Base-by-base conservation (phyloP, 1,140 invertebrate genomes). In the Neelides sp. region DNA sequence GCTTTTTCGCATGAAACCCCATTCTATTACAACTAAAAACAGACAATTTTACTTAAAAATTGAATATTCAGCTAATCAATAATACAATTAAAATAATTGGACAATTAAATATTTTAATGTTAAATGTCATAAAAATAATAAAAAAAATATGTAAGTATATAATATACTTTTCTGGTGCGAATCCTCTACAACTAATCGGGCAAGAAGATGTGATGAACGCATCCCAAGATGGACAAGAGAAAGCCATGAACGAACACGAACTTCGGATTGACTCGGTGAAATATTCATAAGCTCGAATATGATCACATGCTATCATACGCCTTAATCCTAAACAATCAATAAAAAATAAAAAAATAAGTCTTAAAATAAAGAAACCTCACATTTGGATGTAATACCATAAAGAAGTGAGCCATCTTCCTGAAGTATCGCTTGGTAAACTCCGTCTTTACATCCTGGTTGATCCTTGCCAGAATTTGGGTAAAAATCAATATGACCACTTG, bases 401-500 rank as follows among this genome's bases (percentile, higher is more conserved):
- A 79, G 69, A 50, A 79, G 69, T 52, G 77, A 78, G 42, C 75
- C 79, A 19, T 77, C 71, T 63, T 78, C 74, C 35, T 75, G 68
- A 30, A 74, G 75, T 36, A 85, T 78, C 4, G 77, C 78, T 42
- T 83, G 74, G 41, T 78, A 68, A 15, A 83, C 73, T 19, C 77
- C 77, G 54, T 79, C 75, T 55, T 77, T 78, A 63, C 88, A 92
- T 1, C 88, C 88, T 0, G 88, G 88, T 65, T 91, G 88, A 52
- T 79, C 76, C 4, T 76, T 74, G 0, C 88, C 88, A 0, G 19
- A 44, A 23, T 92, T 93, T 0, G 87, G 87, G 65, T 82, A 92
- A 68, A 89, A 93, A 66, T 93, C 89, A 1, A 90, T 77, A 63
- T 91, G 85, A 0, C 84, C 87, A 28, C 84, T 77, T 0, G 80